Conservation (phyloP, 2,888 invertebrate genomes). For the Acanthacorydalis orientalis region DNA sequence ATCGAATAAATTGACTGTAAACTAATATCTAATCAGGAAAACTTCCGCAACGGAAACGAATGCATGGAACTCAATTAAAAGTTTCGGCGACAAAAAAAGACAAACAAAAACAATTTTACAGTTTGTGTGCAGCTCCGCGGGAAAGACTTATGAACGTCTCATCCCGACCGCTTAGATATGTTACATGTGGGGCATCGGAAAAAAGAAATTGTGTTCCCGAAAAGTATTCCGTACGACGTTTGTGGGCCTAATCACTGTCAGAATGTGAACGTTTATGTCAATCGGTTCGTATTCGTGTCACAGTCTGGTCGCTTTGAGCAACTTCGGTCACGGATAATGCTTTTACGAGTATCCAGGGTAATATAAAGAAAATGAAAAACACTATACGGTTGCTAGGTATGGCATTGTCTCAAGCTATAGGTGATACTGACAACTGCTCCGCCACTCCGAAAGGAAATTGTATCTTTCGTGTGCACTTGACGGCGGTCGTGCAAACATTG, state of each 20-base stretch:
- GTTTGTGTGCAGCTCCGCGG: neutral
- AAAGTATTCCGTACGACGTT: conserved; percentile 17
- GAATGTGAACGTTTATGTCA: conserved; percentile 6
- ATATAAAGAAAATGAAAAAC: conserved; percentile 84
- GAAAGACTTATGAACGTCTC: neutral
- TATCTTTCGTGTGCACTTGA: too few species aligned
- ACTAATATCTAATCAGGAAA: neutral
- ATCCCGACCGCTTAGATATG: neutral
- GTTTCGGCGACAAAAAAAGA: conserved; percentile 1
- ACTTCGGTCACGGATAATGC: conserved; percentile 78
- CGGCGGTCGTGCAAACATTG: too few species aligned
- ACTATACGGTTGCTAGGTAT: conserved; percentile 25
- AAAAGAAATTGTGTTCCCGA: conserved; percentile 25
- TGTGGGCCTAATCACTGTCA: conserved; percentile 3
- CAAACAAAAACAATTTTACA: neutral
- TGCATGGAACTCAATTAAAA: conserved; percentile 2
- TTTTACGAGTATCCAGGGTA: conserved; percentile 72
- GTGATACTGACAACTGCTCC: conserved; percentile 3
- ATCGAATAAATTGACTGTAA: too few species aligned
- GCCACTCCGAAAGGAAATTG: neutral
- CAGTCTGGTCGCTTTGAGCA: conserved; percentile 31
- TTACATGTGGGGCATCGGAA: conserved; percentile 15
- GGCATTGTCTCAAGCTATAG: conserved; percentile 2
- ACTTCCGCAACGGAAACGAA: neutral
- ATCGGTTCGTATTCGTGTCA: conserved; percentile 15